A percentile compares a stretch with the other conserved stretches of the same genome.
Evolutionary conservation across 2,888 invertebrate species (phyloP).

Genomic region (Neoaliturus tenellus): DNA sequence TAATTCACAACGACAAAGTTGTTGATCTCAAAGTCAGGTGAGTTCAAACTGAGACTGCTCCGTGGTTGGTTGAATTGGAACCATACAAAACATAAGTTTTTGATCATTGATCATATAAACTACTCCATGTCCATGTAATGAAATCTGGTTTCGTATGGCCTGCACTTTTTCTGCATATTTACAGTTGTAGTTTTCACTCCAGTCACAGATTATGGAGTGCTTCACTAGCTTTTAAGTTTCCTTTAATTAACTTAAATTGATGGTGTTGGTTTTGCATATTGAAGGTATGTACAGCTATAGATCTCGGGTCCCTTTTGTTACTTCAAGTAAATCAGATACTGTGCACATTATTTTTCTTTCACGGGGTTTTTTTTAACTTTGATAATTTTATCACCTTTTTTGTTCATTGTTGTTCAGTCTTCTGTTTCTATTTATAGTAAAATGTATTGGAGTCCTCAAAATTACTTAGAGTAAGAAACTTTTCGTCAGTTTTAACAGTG

Average conservation of each 20-base stretch:
- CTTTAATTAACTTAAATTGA: not conserved
- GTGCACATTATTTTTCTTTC: too few relatives aligned
- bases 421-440: too few relatives aligned
- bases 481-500: too few relatives aligned
- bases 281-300: not conserved
- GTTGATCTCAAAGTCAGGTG: too few relatives aligned
- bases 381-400: too few relatives aligned
- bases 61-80: conserved; percentile 18
- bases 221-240: not conserved
- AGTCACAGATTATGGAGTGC: not conserved
- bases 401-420: too few relatives aligned
- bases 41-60: conserved; percentile 9
- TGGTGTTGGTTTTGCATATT: not conserved
- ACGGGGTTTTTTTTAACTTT: too few relatives aligned
- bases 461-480: too few relatives aligned
- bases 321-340: too few relatives aligned
- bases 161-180: conserved; percentile 11
- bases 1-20: too few relatives aligned
- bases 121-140: conserved; percentile 26
- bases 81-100: not conserved
- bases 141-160: conserved; percentile 15
- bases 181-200: not conserved
- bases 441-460: too few relatives aligned
- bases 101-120: not conserved
- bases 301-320: too few relatives aligned